Conservation (phyloP, 2,113 vertebrate genomes). For the Hydropotes inermis region DNA sequence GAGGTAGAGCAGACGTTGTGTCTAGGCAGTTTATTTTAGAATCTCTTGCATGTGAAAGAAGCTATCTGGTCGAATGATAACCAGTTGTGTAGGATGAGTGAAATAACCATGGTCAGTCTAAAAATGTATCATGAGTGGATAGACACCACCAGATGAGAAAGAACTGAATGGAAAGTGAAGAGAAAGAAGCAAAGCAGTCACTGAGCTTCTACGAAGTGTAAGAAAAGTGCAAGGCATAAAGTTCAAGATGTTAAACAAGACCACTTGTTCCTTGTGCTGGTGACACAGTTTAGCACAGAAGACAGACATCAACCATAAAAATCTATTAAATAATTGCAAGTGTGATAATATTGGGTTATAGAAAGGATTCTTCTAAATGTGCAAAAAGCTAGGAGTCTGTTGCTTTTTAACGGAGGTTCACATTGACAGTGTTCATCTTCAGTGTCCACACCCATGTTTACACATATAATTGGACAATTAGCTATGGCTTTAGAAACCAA, state of each 20-base stretch:
- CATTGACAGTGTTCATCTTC: neutral
- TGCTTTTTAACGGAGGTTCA: neutral
- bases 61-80: neutral
- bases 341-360: neutral
- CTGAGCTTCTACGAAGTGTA: neutral
- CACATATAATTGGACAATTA: slow-evolving; percentile 38
- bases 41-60: neutral
- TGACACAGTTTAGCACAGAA: neutral
- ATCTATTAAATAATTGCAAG: neutral
- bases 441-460: neutral
- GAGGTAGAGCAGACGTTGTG: neutral
- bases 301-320: neutral
- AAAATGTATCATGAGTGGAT: neutral
- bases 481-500: slow-evolving; percentile 37
- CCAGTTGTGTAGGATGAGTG: neutral
- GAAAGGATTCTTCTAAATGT: neutral
- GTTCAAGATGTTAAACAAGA: neutral
- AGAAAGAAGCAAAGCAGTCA: neutral
- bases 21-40: neutral
- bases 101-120: neutral
- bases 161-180: neutral
- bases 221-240: neutral
- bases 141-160: neutral
- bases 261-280: neutral
- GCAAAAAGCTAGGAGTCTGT: neutral